A percentile compares a stretch with the other conserved stretches of the same genome.
Conservation (phyloP, 1,140 invertebrate species). For the Nephila pilipes region DNA sequence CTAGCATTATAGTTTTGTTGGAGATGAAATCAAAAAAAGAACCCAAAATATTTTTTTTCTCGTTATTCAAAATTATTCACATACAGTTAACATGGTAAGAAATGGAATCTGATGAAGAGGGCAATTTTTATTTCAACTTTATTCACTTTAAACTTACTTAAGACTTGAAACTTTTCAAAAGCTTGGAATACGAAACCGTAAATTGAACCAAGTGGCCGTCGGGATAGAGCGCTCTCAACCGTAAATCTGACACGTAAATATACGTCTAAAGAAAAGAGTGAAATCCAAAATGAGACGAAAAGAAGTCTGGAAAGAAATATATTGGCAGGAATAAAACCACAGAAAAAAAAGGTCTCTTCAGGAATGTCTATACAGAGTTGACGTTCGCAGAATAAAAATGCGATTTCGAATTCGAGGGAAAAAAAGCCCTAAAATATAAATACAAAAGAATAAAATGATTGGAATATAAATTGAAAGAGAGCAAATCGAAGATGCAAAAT, state of each 20-base stretch:
- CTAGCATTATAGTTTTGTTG: background rate
- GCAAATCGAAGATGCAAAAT: constrained; percentile 70
- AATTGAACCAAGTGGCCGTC: constrained; percentile 49
- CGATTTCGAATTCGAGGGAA: background rate
- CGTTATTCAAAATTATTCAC: background rate
- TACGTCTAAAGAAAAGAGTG: constrained; percentile 61
- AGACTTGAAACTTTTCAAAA: constrained; percentile 41
- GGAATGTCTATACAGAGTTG: constrained; percentile 29
- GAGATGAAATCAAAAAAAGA: background rate
- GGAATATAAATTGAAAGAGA: constrained; percentile 58
- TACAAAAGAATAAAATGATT: constrained; percentile 63
- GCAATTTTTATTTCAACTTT: background rate
- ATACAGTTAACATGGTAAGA: background rate
- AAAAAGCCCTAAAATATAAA: constrained; percentile 36
- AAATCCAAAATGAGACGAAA: constrained; percentile 65
- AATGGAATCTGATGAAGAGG: background rate
- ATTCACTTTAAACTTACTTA: constrained; percentile 40
- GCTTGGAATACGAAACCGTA: constrained; percentile 52
- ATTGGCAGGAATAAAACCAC: constrained; percentile 51
- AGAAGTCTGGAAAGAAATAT: constrained; percentile 60
- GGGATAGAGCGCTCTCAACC: constrained; percentile 42
- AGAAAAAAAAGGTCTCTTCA: constrained; percentile 20
- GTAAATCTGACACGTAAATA: constrained; percentile 69
- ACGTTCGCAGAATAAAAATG: constrained; percentile 28
- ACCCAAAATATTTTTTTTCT: background rate